Percentiles rank a stretch among this genome's conserved stretches.
Evolutionary conservation across 2,888 invertebrate genomes (phyloP).

Genomic region (Nymphalis urticae): DNA sequence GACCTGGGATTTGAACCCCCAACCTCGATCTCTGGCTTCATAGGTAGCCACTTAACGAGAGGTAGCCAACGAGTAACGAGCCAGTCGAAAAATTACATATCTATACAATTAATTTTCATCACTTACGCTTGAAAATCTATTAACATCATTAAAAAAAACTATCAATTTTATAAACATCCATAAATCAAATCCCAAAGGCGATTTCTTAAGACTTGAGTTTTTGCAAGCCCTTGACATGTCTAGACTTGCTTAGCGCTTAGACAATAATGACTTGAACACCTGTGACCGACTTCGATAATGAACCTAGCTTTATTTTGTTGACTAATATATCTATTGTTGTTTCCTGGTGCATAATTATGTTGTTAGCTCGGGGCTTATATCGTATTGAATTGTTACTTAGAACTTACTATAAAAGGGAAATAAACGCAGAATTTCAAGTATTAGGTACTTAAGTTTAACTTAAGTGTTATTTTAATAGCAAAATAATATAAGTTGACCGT

Average conservation of each 20-base stretch:
- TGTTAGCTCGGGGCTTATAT: conserved; percentile 9
- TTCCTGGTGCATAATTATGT: conserved; percentile 31
- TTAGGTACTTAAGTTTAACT: too few species aligned
- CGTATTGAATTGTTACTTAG: neutral
- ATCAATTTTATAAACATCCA: neutral
- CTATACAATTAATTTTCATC: too few species aligned
- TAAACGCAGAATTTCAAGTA: too few species aligned
- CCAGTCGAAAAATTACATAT: too few species aligned
- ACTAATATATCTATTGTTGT: conserved; percentile 31
- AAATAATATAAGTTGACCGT: too few species aligned
- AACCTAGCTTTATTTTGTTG: conserved; percentile 27
- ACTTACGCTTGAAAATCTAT: neutral
- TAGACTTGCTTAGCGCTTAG: conserved; percentile 18
- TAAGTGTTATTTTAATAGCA: too few species aligned
- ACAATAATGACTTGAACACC: conserved; percentile 40
- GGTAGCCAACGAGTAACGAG: too few species aligned
- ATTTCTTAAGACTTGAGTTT: conserved; percentile 13
- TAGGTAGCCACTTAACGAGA: too few species aligned
- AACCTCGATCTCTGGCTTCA: too few species aligned
- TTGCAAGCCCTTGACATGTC: conserved; percentile 40
- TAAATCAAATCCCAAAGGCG: conserved; percentile 1
- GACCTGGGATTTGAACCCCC: too few species aligned
- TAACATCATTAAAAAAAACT: neutral
- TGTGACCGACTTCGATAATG: conserved; percentile 42
- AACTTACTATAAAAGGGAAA: neutral